Conservation (phyloP, 2,888 invertebrate species). For the Polylopha cassiicola region DNA sequence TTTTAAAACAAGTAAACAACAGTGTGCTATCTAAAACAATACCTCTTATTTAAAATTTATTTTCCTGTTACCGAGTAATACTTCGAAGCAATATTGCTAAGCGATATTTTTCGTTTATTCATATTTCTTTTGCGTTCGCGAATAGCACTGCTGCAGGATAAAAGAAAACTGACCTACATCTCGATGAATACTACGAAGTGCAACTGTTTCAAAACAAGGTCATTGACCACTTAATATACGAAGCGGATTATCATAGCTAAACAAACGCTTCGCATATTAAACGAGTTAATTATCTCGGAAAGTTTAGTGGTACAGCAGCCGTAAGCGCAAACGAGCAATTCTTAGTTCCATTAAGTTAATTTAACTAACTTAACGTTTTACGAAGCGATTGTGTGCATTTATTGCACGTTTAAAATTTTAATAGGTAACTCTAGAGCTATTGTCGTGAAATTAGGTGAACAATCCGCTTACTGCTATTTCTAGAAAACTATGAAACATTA, state of each 20-base stretch:
- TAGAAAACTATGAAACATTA: too few relatives aligned
- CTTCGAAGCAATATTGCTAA: too few relatives aligned
- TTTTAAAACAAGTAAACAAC: too few relatives aligned
- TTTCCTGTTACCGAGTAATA: too few relatives aligned
- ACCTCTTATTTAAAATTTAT: too few relatives aligned
- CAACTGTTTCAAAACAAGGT: constrained; percentile 16
- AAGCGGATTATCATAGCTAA: constrained; percentile 25
- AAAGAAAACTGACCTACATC: too few relatives aligned
- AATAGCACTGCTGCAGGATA: constrained; percentile 21
- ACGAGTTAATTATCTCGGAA: constrained; percentile 28
- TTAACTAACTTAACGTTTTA: constrained; percentile 35
- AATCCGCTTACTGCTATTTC: too few relatives aligned
- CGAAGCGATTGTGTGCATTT: constrained; percentile 31
- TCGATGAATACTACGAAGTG: constrained; percentile 5
- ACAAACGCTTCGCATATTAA: constrained; percentile 23
- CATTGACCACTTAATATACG: constrained; percentile 22
- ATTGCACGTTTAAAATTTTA: constrained; percentile 28
- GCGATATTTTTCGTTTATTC: too few relatives aligned
- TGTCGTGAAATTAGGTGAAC: neutral
- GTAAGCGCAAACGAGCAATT: constrained; percentile 30
- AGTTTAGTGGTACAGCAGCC: constrained; percentile 24
- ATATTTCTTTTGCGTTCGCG: too few relatives aligned
- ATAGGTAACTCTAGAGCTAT: too few relatives aligned
- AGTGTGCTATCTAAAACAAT: too few relatives aligned
- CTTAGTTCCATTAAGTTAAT: constrained; percentile 39